Evolutionary conservation across 2,797 vertebrate species (phyloP).

Genomic region (Channallabes apus): DNA sequence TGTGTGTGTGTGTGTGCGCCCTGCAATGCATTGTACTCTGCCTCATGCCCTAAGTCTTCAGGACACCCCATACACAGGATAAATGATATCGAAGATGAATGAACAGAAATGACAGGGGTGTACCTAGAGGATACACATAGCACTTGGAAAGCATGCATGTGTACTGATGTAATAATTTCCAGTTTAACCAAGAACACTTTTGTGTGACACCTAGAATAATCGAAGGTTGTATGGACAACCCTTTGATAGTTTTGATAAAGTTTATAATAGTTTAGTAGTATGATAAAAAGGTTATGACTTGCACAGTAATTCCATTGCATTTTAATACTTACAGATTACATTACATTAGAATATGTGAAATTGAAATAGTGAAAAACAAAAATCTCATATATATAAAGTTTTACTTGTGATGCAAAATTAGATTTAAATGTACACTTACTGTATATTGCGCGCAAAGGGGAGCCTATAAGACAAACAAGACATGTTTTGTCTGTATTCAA

Average conservation of each 20-base stretch:
- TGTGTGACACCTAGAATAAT: background rate
- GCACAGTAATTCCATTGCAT: background rate
- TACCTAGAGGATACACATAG: no score
- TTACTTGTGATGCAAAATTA: background rate
- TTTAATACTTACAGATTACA: background rate
- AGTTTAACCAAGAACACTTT: background rate
- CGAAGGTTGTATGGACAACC: background rate
- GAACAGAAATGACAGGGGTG: no score
- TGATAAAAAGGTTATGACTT: background rate
- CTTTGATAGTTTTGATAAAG: background rate
- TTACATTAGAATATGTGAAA: background rate
- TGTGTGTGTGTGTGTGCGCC: no score
- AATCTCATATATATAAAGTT: background rate
- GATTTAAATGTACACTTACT: background rate
- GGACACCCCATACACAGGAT: no score
- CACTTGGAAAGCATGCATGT: background rate
- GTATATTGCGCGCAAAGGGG: background rate
- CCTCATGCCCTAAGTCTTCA: no score
- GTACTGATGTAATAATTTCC: background rate
- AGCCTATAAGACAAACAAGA: background rate
- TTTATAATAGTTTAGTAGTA: background rate
- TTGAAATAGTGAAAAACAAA: background rate
- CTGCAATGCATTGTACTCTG: no score
- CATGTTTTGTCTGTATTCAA: background rate
- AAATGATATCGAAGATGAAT: no score